These are phyloP conservation scores for Himalopsyche tibetana DNA, from an alignment of 2,888 invertebrate species.

Conservation along the genomic window DNA sequence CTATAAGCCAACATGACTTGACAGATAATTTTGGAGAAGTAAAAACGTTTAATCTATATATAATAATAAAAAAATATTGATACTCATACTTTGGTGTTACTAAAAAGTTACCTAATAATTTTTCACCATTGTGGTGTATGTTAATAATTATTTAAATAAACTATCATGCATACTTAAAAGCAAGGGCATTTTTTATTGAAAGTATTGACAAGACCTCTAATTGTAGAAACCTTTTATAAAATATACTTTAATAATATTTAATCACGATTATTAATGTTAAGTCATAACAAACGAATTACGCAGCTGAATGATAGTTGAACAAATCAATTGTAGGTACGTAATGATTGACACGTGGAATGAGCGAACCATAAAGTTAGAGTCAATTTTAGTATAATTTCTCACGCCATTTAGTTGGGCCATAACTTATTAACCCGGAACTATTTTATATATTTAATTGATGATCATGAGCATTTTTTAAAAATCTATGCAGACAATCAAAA, in stretches of 20 bases:
- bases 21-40: no score
- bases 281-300: not conserved
- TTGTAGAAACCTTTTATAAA: not conserved
- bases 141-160: no score
- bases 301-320: not conserved
- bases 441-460: not conserved
- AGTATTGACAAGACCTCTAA: not conserved
- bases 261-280: not conserved
- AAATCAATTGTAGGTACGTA: not conserved
- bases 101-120: no score
- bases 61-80: no score
- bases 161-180: not conserved
- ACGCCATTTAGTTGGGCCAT: not conserved
- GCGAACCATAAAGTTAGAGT: not conserved
- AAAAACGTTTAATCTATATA: no score
- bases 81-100: no score
- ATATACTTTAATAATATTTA: not conserved
- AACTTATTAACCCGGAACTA: slow-evolving; percentile 1
- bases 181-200: not conserved
- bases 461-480: not conserved
- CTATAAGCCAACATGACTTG: no score
- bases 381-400: slow-evolving; percentile 2
- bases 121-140: no score
- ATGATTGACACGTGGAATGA: not conserved
- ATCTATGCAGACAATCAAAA: not conserved